Base-by-base conservation (phyloP, 2,797 vertebrate genomes). In the Oophaga sylvatica region DNA sequence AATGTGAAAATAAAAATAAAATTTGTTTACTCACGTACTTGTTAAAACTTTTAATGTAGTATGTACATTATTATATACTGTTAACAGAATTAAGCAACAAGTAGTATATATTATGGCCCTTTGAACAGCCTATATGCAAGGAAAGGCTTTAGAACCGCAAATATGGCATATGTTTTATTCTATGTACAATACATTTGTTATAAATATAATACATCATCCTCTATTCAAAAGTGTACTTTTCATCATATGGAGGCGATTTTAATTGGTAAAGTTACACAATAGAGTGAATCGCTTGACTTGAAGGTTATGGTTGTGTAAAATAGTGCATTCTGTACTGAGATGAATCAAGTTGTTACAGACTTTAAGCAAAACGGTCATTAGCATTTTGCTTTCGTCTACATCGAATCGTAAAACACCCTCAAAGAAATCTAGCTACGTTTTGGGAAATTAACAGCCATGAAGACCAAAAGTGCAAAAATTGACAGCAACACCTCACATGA, bases 181-280 rank as follows among this genome's bases (percentile, higher is more conserved):
- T 98, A 99, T 98, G 96, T 98, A 98, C 97, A 98, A 94, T 95
- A 95, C 94, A 96, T 96, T 96, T 97, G 96, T 97, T 97, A 98
- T 97, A 98, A 99, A 99, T 99, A 99, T 98, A 97, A 97, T 98
- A 97, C 96, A 97, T 91, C 20, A 97, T 91, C 20, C 92, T 96
- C 96, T 97, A 93, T 95, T 95, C 95, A 97, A 97, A 97, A 96
- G 95, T 95, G 94, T 94, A 92, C 91, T 91, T 92, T 92, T 91
- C 92, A 93, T 93, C 94, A 92, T 92, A 89, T 96, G 92, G 93
- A 95, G 94, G 94, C 94, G 93, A 95, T 95, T 94, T 92, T 91
- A 95, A 91, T 93, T 94, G 90, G 93, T 95, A 93, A 94, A 94
- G 92, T 93, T 94, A 95, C 92, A 93, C 94, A 94, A 94, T 94